Percentiles rank a stretch among this genome's conserved stretches.
Evolutionary conservation across 2,113 vertebrate genomes (phyloP).

Genomic region (Oenanthe melanoleuca): DNA sequence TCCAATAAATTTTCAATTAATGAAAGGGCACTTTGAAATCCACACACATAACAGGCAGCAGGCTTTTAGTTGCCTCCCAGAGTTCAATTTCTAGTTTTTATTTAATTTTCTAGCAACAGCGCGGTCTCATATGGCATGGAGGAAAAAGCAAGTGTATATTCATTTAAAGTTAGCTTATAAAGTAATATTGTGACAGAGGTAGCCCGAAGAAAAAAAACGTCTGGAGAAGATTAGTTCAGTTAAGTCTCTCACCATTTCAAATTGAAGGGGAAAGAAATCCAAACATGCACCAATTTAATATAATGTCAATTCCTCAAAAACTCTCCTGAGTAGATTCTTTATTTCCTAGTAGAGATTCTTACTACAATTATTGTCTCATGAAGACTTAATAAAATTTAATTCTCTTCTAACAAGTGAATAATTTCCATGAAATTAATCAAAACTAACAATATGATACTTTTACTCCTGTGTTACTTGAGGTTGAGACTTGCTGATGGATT

Average conservation of each 20-base stretch:
- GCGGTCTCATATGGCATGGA: neutral
- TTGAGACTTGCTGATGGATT: neutral
- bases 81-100: neutral
- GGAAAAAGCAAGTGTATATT: neutral
- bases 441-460: neutral
- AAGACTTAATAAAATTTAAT: neutral
- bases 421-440: neutral
- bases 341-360: neutral
- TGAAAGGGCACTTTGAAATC: neutral
- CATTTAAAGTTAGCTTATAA: neutral
- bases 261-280: neutral
- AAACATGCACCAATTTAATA: neutral
- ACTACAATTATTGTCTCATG: neutral
- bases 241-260: neutral
- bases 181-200: neutral
- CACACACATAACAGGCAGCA: neutral
- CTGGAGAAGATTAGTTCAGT: neutral
- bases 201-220: neutral
- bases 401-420: neutral
- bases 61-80: neutral
- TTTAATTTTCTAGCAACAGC: neutral
- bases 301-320: neutral
- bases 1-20: neutral
- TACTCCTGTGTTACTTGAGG: neutral
- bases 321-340: neutral